Evolutionary conservation across 2,113 vertebrate species (phyloP), one percentile per base, ranked within the genome.

Genomic region (Abramis brama): DNA sequence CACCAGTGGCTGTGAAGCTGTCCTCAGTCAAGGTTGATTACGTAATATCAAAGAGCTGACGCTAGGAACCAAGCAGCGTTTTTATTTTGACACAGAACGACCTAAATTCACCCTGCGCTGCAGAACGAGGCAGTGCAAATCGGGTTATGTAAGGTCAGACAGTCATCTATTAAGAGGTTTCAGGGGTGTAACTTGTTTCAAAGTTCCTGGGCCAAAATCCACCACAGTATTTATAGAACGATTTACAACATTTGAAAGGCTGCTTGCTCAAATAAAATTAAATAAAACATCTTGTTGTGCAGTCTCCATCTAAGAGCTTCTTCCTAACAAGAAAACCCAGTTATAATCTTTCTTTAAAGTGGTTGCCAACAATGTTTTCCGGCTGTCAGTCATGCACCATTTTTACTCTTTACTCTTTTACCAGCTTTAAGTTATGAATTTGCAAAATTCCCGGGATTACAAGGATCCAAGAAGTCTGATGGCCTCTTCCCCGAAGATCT

Each of bases 21-120:
- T 84, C 79, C 79, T 47, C 71, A 73, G 76, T 84, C 73, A 89
- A 83, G 57, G 64, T 74, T 78, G 79, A 82, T 89, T 89, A 87
- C 68, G 68, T 85, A 85, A 89, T 87, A 85, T 89, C 86, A 89
- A 84, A 85, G 79, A n/a, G 13, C 74, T 64, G 75, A 84, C 73
- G 66, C 64, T 71, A 80, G 83, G 55, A 87, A 85, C 52, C 83
- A 75, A 81, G 59, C 77, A 1, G 57, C 70, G 47, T 66, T 85
- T 60, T 77, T 83, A 82, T 82, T 82, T 82, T 68, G 74, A 82
- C 77, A 74, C 83, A 78, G 39, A 78, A 36, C 79, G 62, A 84
- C 77, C 60, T 86, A 50, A 64, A 81, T 85, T 87, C 78, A 85
- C 78, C 70, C 74, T 45, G 50, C 55, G n/a, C 71, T 64, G 73